Base-by-base conservation (phyloP, 2,113 vertebrate species). In the Lonchura striata region DNA sequence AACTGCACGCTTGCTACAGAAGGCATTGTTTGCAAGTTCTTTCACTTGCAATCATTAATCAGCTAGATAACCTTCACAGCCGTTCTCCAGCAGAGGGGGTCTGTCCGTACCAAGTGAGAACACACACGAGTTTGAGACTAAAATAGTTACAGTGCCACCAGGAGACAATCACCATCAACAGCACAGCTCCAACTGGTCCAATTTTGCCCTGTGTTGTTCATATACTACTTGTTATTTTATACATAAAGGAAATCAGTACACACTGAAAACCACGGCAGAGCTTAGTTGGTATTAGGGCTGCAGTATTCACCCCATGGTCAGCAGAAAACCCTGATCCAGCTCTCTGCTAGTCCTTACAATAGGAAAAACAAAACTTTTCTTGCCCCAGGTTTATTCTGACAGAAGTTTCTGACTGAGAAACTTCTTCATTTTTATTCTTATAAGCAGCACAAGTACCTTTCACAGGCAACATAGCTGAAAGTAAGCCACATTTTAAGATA, bases 1-100 rank as follows among this genome's bases (percentile, higher is more conserved):
- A 69, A 72, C 14, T 24, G 49, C 14, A 25, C 22, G 14, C 83
- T 93, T 95, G 24, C 19, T 61, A 76, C 63, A 72, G 77, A 81
- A 54, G 9, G 17, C 4, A 23, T 23, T 53, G 24, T 9, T 82
- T 23, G 20, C 19, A 65, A 35, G 7, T 50, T 76, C 31, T 54
- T 84, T 76, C 37, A 33, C 17, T 41, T 63, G 7, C 1, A 0
- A 1, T 68, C 17, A 39, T 28, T 59, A 56, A 59, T 54, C 20
- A 23, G 7, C 25, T 47, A 24, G 59, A 15, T 39, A 54, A 63
- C 20, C 7, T n/a, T 17, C 37, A 66, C 1, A 64, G 24, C 6
- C 12, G 12, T 54, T 94, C 82, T 80, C 93, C 94, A 90, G 85
- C 53, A 97, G 96, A 88, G 95, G 95, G 92, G 93, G 93, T 57